A percentile compares a stretch with the other conserved stretches of the same genome.
These are phyloP conservation scores for Epinotia ramella DNA, from an alignment of 2,888 invertebrate genomes.

Conservation along the genomic window DNA sequence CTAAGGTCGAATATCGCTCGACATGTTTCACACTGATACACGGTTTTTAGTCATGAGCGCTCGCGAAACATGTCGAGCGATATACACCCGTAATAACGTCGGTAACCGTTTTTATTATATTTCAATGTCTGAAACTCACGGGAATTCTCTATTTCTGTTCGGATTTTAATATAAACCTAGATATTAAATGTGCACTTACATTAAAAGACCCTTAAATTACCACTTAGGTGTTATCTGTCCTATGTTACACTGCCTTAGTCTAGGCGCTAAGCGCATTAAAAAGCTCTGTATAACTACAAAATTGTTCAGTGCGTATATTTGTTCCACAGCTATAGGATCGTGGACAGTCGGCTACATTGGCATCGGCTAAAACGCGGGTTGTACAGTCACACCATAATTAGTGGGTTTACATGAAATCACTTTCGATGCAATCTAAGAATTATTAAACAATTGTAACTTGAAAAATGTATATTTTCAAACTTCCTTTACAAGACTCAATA, in stretches of 20 bases:
- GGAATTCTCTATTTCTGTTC: slow-evolving; percentile 17
- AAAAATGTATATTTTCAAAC: neutral
- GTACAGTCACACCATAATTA: neutral
- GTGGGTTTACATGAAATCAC: neutral
- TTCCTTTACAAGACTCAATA: neutral
- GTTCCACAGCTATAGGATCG: slow-evolving; percentile 16
- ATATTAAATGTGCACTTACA: slow-evolving; percentile 31
- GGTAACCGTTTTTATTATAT: neutral
- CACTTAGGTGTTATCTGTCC: slow-evolving; percentile 10
- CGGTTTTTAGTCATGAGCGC: too few species aligned
- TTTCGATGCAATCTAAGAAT: neutral
- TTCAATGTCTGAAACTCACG: neutral
- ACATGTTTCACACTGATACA: too few species aligned
- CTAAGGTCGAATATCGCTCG: too few species aligned
- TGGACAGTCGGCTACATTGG: neutral
- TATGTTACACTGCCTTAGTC: slow-evolving; percentile 18
- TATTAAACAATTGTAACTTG: neutral
- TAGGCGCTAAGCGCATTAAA: slow-evolving; percentile 9
- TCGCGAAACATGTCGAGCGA: too few species aligned
- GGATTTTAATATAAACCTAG: slow-evolving; percentile 30
- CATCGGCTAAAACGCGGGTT: slow-evolving; percentile 1
- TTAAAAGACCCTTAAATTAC: slow-evolving; percentile 27
- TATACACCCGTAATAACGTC: neutral
- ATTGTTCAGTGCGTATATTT: slow-evolving; percentile 28
- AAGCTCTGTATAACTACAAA: slow-evolving; percentile 20